Evolutionary conservation across 2,888 invertebrate genomes (phyloP), one percentile per base, ranked within the genome.

Genomic region (Drosophila acutilabella): DNA sequence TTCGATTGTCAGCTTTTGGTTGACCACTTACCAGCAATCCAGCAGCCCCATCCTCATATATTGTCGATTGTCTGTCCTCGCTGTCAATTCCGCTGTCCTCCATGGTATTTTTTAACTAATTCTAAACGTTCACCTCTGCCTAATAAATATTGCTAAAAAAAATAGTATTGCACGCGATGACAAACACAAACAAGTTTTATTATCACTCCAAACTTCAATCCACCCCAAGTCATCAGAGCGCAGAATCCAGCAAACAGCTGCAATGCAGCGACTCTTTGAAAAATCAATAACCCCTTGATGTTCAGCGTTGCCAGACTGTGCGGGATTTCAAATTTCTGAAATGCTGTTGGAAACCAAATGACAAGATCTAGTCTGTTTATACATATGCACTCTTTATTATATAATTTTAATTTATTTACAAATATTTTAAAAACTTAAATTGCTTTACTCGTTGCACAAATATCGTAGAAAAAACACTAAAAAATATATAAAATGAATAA

Each of bases 61-160:
- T 78, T 50, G 78, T 85, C 14, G 91, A 90, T 59, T 88, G 86
- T 73, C 91, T 90, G 45, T 92, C 92, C 69, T 92, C 92, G 76
- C 92, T 92, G 57, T 92, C 92, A 44, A 92, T 91, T 62, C 92
- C 92, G 64, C 92, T 92, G 48, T 92, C 92, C 73, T 92, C 92
- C 89, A 92, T 90, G 30, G 40, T 36, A 36, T 36, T 36, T 36
- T 33, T 65, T 7, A 23, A 42, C 10, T 44, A 23, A 16, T 20
- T 11, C 20, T 72, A 50, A 18, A 54, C 36, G 45, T 44, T 61
- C 18, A 42, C 26, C 61, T 45, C 0, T 36, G 44, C 26, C 48
- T 40, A 62, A 44, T 64, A 64, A 59, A 26, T 53, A 40, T 23
- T 62, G 47, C 30, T 53, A 26, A 36, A 38, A 23, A 38, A 20